Evolutionary conservation across 2,113 vertebrate genomes (phyloP).

Genomic region (Tringa solitaria): DNA sequence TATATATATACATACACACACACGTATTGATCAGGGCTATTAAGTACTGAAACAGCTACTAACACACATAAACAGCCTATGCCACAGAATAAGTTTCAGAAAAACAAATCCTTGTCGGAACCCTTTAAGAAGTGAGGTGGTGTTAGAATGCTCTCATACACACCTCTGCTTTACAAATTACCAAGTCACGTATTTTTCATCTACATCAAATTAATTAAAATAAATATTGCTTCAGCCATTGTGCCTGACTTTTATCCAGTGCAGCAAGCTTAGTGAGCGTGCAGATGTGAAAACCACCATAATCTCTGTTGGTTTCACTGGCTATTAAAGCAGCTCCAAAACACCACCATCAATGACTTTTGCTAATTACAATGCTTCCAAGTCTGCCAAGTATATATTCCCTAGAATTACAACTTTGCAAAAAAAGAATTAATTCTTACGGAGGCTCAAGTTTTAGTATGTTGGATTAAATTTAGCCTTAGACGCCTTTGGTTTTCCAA

Average conservation of each 20-base stretch:
- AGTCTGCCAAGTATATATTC: not conserved
- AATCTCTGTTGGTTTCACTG: not conserved
- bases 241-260: constrained; percentile 12
- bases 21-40: not conserved
- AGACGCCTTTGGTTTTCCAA: not conserved
- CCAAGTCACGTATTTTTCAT: constrained; percentile 54
- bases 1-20: not conserved
- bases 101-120: not conserved
- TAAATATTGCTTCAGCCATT: constrained; percentile 28
- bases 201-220: constrained; percentile 29
- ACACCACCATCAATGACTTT: not conserved
- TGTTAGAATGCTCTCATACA: not conserved
- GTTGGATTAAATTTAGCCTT: not conserved
- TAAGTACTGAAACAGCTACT: constrained; percentile 43
- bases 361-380: not conserved
- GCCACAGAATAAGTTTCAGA: constrained; percentile 27
- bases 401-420: not conserved
- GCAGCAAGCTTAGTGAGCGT: not conserved
- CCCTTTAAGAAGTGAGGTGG: not conserved
- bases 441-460: not conserved
- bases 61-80: not conserved
- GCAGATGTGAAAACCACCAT: not conserved
- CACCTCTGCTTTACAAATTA: constrained; percentile 43
- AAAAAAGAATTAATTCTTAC: not conserved
- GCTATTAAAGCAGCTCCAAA: not conserved